These are phyloP conservation scores for Tuta absoluta DNA, from an alignment of 2,888 invertebrate genomes.

Conservation along the genomic window DNA sequence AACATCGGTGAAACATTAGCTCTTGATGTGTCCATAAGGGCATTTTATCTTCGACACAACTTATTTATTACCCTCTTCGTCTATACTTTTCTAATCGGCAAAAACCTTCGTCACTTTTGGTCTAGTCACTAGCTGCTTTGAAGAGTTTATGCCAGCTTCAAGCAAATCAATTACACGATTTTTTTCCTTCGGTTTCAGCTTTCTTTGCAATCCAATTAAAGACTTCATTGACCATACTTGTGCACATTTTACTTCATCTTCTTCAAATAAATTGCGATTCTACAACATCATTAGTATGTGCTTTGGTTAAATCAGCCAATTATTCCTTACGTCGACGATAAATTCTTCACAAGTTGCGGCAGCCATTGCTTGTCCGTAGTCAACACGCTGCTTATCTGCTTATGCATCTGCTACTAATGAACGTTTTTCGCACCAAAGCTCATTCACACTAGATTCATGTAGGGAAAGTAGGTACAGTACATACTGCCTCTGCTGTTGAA, in stretches of 20 bases:
- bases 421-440: not conserved
- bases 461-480: not conserved
- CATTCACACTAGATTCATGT: not conserved
- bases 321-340: constrained; percentile 11
- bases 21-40: constrained; percentile 36
- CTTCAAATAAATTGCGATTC: not conserved
- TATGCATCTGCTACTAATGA: constrained; percentile 14
- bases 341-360: constrained; percentile 7
- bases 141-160: constrained; percentile 10
- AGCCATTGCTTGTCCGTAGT: constrained; percentile 3
- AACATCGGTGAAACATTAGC: constrained; percentile 48
- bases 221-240: not conserved
- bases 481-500: not conserved
- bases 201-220: constrained; percentile 3
- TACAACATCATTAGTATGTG: not conserved
- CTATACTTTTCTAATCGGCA: constrained; percentile 18
- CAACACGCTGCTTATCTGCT: constrained; percentile 4
- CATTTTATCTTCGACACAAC: constrained; percentile 25
- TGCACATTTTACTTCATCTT: not conserved
- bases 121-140: not conserved
- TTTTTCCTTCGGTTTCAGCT: not conserved
- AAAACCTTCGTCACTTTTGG: constrained; percentile 1
- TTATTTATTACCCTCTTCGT: constrained; percentile 24
- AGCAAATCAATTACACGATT: not conserved
- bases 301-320: not conserved